Evolutionary conservation across 2,113 vertebrate genomes (phyloP), one percentile per base, ranked within the genome.

Genomic region (Triplophysa tibetana): DNA sequence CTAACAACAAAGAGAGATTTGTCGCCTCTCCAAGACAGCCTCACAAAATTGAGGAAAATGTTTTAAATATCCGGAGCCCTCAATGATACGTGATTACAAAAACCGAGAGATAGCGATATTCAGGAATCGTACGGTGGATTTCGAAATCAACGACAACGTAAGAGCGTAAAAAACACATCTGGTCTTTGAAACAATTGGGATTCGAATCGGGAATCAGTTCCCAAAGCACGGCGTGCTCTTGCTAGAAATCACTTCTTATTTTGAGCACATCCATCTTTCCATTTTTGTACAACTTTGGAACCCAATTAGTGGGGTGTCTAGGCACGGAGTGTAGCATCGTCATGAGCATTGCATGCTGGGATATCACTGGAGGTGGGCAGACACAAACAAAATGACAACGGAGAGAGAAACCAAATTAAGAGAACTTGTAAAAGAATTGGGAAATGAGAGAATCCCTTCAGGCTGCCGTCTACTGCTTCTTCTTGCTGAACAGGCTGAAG

Each of bases 401-500:
- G 26, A 65, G 87, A 93, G 92, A 93, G 91, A 67, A 63, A 67
- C 45, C 72, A 65, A 26, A 72, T 21, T 89, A 92, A 89, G 64
- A 75, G 65, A 76, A 70, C 23, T 52, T n/a, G 65, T 23, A 64
- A 50, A 72, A 60, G 13, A 26, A 67, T 60, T 19, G 23, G 45
- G 54, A 45, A 79, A 90, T 88, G 43, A 76, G 81, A n/a, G 66
- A 76, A 38, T 58, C 90, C 77, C 88, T 87, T 82, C 68, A 41
- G 75, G 77, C 41, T 62, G 70, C 60, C 83, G 85, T 85, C 90
- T 92, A 95, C 95, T 94, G 95, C 83, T 99, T 99, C 93, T 98
- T 99, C 91, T 98, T 99, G 91, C 97, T 96, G 89, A 99, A 99
- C 84, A 98, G 93, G 87, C 96, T 98, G 92, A 98, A 98, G 85